These are phyloP conservation scores for Hyphantria cunea DNA, from an alignment of 1,140 invertebrate genomes.

Conservation along the genomic window DNA sequence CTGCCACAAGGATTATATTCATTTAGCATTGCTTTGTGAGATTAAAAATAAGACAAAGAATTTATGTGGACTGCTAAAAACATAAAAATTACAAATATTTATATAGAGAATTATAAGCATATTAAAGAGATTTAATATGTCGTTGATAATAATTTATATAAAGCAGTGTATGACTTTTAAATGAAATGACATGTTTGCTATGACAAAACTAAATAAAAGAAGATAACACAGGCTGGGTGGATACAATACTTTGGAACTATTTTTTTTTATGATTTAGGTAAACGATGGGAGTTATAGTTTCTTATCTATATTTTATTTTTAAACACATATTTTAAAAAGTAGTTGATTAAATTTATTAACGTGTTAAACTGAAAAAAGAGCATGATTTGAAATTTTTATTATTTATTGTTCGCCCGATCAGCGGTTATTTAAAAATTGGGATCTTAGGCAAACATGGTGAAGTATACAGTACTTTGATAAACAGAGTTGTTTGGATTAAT, in stretches of 20 bases:
- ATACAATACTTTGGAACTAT: not conserved
- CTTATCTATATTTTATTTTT: constrained; percentile 4
- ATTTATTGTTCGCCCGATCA: not conserved
- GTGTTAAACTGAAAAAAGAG: no score
- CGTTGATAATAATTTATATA: constrained; percentile 38
- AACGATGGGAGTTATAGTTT: no score
- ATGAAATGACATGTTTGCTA: constrained; percentile 43
- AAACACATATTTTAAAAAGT: no score
- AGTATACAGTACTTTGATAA: constrained; percentile 36
- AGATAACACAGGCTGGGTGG: constrained; percentile 20
- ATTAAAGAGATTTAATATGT: constrained; percentile 38
- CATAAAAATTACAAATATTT: constrained; percentile 32
- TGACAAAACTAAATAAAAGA: constrained; percentile 25
- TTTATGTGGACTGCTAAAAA: no score
- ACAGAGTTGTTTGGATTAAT: constrained; percentile 56
- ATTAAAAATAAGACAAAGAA: not conserved
- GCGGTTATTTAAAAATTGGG: constrained; percentile 13
- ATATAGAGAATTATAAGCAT: constrained; percentile 17
- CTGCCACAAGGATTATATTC: no score
- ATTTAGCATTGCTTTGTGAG: not conserved
- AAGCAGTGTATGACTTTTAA: constrained; percentile 35
- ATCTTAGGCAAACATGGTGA: constrained; percentile 2
- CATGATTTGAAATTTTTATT: no score
- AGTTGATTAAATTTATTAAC: no score
- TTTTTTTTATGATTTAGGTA: no score